These are phyloP conservation scores for Chromis chromis DNA, from an alignment of 2,797 vertebrate genomes.

Conservation along the genomic window DNA sequence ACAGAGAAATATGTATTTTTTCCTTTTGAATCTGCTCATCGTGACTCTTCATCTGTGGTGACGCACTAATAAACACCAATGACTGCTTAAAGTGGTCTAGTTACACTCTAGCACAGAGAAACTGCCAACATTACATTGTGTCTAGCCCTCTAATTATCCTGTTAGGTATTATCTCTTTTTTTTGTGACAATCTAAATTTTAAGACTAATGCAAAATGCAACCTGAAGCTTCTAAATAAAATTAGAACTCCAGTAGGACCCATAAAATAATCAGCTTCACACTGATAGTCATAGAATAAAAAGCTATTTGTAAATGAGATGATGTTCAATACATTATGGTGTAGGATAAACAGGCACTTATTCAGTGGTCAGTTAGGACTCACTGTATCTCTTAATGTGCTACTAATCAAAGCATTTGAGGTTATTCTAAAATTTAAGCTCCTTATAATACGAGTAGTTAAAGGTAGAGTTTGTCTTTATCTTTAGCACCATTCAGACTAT, in stretches of 20 bases:
- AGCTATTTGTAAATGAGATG: not conserved
- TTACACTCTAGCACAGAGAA: too few relatives aligned
- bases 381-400: constrained; percentile 13
- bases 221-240: not conserved
- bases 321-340: not conserved
- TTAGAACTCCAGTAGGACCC: not conserved
- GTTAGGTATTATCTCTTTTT: not conserved
- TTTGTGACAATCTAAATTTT: not conserved
- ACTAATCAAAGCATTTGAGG: constrained; percentile 31
- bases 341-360: constrained; percentile 30
- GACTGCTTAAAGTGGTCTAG: too few relatives aligned
- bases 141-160: not conserved
- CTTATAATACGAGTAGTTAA: constrained; percentile 7
- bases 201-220: not conserved
- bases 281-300: not conserved
- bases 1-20: not conserved
- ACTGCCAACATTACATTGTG: too few relatives aligned
- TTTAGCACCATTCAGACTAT: not conserved
- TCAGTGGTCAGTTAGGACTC: constrained; percentile 12
- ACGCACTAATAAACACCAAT: not conserved
- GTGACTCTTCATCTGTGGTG: not conserved
- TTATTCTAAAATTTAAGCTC: constrained; percentile 14
- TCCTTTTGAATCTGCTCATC: not conserved
- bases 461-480: not conserved
- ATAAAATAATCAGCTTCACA: not conserved